phyloP scores from a whole-genome alignment of 2,113 vertebrate species.

The Cyanoliseus patagonus region DNA sequence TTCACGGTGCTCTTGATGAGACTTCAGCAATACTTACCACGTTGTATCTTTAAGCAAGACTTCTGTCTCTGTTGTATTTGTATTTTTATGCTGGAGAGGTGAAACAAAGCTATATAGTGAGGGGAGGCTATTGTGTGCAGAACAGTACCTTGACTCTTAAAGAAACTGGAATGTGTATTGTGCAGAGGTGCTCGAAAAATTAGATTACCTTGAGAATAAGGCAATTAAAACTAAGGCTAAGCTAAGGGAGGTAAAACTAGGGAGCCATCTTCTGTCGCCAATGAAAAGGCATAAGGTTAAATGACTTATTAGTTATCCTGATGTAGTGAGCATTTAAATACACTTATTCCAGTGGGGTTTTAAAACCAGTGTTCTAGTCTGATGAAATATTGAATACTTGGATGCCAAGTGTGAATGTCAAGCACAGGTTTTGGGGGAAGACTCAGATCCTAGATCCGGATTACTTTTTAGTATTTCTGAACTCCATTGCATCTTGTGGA shows the following conservation, averaged over 20 bases:
- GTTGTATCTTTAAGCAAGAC: background rate
- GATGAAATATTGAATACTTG: background rate
- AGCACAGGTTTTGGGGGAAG: background rate
- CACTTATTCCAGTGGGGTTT: background rate
- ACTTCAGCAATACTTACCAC: background rate
- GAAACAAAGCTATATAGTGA: background rate
- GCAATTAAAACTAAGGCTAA: background rate
- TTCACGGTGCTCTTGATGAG: background rate
- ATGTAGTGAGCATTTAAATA: background rate
- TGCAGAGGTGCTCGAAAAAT: background rate
- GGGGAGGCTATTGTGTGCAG: background rate
- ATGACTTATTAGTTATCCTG: background rate
- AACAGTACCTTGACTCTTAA: background rate
- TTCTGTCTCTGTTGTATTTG: rapidly evolving
- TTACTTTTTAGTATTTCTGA: background rate
- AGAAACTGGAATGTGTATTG: background rate
- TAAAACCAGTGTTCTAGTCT: background rate
- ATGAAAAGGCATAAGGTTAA: background rate
- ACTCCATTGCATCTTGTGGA: background rate
- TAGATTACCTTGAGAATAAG: background rate
- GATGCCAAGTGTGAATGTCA: background rate
- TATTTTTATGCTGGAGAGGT: background rate
- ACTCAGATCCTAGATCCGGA: background rate
- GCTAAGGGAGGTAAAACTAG: background rate
- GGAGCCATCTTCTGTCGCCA: background rate